Evolutionary conservation across 2,888 invertebrate genomes (phyloP).

Genomic region (Cataglyphis cursor): DNA sequence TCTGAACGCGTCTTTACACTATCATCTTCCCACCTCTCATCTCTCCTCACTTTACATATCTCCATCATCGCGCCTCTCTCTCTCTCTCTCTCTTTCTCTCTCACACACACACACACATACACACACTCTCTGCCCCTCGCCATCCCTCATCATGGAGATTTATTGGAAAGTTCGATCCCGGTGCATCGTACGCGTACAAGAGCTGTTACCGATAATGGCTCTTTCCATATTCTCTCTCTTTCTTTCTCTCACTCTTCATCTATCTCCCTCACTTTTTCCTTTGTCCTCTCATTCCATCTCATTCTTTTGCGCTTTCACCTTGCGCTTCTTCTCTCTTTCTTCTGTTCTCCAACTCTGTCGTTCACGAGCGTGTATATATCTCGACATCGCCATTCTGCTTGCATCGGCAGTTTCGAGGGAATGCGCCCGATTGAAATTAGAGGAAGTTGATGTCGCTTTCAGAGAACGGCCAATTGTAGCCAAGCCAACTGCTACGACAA

Average conservation of each 20-base stretch:
- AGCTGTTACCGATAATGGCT: slow-evolving; percentile 69
- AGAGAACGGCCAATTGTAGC: slow-evolving; percentile 8
- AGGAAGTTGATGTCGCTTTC: slow-evolving; percentile 34
- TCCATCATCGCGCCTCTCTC: slow-evolving; percentile 25
- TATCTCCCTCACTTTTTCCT: slow-evolving; percentile 7
- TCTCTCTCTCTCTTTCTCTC: slow-evolving; percentile 28
- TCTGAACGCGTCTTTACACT: slow-evolving; percentile 6
- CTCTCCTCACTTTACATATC: slow-evolving; percentile 24
- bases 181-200: slow-evolving; percentile 71
- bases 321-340: slow-evolving; percentile 8
- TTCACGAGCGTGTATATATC: slow-evolving; percentile 32
- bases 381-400: slow-evolving; percentile 36
- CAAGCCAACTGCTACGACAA: not conserved
- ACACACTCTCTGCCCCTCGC: slow-evolving; percentile 18
- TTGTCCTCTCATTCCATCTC: slow-evolving; percentile 16
- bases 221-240: slow-evolving; percentile 45
- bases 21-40: not conserved
- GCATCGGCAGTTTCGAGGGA: slow-evolving; percentile 39
- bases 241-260: not conserved
- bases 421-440: slow-evolving; percentile 42
- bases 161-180: slow-evolving; percentile 75
- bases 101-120: not conserved
- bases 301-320: slow-evolving; percentile 3
- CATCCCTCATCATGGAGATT: slow-evolving; percentile 55
- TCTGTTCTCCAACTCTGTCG: not conserved